Evolutionary conservation across 2,797 vertebrate species (phyloP), one percentile per base, ranked within the genome.

Genomic region (Salarias fasciatus): DNA sequence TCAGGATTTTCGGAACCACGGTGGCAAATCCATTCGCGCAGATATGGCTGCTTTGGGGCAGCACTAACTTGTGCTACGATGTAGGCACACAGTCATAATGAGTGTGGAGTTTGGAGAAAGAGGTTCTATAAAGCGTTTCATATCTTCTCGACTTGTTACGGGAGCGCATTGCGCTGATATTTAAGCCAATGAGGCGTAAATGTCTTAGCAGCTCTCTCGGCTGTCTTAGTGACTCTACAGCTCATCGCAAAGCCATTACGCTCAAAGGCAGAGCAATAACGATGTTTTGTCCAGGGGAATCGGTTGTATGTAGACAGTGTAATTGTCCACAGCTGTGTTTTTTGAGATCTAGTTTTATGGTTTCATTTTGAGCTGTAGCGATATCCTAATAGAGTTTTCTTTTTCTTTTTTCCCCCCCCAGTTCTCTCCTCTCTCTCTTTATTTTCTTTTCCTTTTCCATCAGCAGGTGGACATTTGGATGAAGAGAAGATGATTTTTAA

Each of bases 131-230:
- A 73, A 74, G 48, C 52, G 58, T 48, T 59, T 58, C 11, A 45
- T 79, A 40, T 76, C 54, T 47, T 79, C 64, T 59, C 42, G 75
- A 75, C 69, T 67, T 59, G 68, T 73, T 77, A 81, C 63, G 60
- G 60, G 53, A 81, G 53, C 10, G 14, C 64, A 40, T 48, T 43
- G 53, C 41, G 5, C 72, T 43, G 72, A 77, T 78, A 79, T 82
- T 74, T 64, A 60, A 79, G 24, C 81, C 79, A 87, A 84, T 84
- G 87, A 86, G 75, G 79, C 53, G 36, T 73, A 64, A 57, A 69
- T 53, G 69, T 85, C 78, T 86, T 61, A 36, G 64, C 6, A 10
- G 41, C 66, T 46, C 59, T 38, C 33, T 71, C 48, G 12, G 33
- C 54, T 24, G 51, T 79, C 53, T 61, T 30, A 67, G 66, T 63